These are phyloP conservation scores for Caloenas nicobarica DNA, from an alignment of 2,113 vertebrate species.

Conservation along the genomic window DNA sequence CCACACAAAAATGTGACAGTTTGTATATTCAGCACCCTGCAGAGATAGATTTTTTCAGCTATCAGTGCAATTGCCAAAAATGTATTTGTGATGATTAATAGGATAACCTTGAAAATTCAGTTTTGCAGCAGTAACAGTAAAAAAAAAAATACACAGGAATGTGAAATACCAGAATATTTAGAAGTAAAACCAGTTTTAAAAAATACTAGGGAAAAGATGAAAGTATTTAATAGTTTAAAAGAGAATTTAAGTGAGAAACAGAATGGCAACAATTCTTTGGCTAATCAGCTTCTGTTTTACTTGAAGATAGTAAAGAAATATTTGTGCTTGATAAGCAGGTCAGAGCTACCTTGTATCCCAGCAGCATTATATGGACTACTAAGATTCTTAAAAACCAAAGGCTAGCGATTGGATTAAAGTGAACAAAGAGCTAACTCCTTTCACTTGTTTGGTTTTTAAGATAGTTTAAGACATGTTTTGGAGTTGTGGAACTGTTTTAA, in stretches of 20 bases:
- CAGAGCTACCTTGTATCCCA: background rate
- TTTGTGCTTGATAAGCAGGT: background rate
- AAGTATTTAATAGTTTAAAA: background rate
- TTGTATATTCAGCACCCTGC: background rate
- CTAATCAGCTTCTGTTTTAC: background rate
- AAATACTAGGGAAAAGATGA: background rate
- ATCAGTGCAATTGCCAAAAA: background rate
- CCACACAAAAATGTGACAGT: background rate
- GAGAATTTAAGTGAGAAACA: background rate
- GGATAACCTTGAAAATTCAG: background rate
- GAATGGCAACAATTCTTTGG: background rate
- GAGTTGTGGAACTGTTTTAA: background rate
- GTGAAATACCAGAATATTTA: background rate
- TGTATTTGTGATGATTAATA: background rate
- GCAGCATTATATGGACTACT: background rate
- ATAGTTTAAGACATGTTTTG: background rate
- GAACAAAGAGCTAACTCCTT: background rate
- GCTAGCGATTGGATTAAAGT: background rate
- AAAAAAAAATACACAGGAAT: background rate
- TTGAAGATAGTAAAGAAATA: rapidly evolving
- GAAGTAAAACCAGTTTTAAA: background rate
- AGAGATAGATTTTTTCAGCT: background rate
- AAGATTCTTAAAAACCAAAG: background rate
- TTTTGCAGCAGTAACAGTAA: background rate
- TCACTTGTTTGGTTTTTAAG: background rate